phyloP scores from a whole-genome alignment of 2,888 invertebrate species.

The Nomada lathburiana region DNA sequence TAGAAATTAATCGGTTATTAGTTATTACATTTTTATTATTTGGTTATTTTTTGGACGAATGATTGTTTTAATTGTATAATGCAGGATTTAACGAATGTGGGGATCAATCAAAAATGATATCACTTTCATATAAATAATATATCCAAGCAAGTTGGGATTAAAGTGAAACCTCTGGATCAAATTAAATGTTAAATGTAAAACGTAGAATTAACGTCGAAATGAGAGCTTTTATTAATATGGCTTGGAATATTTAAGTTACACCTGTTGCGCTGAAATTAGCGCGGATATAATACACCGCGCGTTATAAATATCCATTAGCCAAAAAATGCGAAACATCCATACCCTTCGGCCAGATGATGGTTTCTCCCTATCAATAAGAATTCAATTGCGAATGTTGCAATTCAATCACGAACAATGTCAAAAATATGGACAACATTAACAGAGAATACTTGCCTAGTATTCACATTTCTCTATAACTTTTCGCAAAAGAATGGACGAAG shows the following conservation, averaged over 20 bases:
- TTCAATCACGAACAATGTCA: too few relatives aligned
- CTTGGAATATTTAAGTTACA: conserved; percentile 5
- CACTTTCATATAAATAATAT: conserved; percentile 3
- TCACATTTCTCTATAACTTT: background rate
- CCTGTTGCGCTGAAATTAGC: conserved; percentile 21
- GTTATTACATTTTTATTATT: too few relatives aligned
- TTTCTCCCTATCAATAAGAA: background rate
- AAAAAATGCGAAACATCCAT: background rate
- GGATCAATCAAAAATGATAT: too few relatives aligned
- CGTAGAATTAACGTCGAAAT: conserved; percentile 10
- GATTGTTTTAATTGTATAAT: too few relatives aligned
- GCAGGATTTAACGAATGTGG: too few relatives aligned
- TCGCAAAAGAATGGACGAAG: background rate
- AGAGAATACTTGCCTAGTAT: background rate
- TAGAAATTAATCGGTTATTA: too few relatives aligned
- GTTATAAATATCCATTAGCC: conserved; percentile 11
- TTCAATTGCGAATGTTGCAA: background rate
- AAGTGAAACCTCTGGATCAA: background rate
- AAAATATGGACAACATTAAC: background rate
- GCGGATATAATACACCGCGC: background rate
- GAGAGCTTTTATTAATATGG: background rate
- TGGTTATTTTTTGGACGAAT: background rate
- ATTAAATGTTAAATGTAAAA: conserved; percentile 27
- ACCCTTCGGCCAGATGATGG: background rate
- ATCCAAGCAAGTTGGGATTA: background rate